Conservation (phyloP, 2,113 vertebrate genomes). For the Corythoichthys intestinalis region DNA sequence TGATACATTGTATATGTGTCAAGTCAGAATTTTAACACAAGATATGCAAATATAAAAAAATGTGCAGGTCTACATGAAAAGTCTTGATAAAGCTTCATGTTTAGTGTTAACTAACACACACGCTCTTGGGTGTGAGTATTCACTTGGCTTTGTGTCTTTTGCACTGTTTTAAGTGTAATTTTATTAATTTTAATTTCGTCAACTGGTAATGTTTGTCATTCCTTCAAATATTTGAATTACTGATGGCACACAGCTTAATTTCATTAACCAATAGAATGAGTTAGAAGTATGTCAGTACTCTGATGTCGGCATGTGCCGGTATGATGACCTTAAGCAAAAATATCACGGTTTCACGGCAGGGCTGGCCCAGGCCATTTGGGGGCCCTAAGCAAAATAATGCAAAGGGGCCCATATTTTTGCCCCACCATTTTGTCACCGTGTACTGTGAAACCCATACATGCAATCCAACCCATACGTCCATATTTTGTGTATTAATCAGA, state of each 20-base stretch:
- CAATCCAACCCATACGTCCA: too few species aligned
- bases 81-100: conserved; percentile 27
- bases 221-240: conserved; percentile 31
- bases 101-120: conserved; percentile 15
- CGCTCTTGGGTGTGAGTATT: conserved; percentile 23
- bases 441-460: too few species aligned
- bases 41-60: conserved; percentile 32
- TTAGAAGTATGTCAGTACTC: background rate
- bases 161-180: conserved; percentile 70
- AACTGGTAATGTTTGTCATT: conserved; percentile 10
- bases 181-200: conserved; percentile 15
- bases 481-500: too few species aligned
- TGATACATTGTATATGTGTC: conserved; percentile 25
- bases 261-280: background rate
- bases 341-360: too few species aligned
- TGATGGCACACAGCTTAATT: background rate
- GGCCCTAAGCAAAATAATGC: too few species aligned
- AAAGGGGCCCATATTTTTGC: too few species aligned
- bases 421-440: too few species aligned
- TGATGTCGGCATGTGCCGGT: too few species aligned
- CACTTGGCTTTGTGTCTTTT: conserved; percentile 26
- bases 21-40: conserved; percentile 6
- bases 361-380: too few species aligned
- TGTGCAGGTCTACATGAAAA: conserved; percentile 16
- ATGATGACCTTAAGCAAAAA: too few species aligned